These are phyloP conservation scores for Scomber colias DNA, from an alignment of 2,113 vertebrate genomes.

Conservation along the genomic window DNA sequence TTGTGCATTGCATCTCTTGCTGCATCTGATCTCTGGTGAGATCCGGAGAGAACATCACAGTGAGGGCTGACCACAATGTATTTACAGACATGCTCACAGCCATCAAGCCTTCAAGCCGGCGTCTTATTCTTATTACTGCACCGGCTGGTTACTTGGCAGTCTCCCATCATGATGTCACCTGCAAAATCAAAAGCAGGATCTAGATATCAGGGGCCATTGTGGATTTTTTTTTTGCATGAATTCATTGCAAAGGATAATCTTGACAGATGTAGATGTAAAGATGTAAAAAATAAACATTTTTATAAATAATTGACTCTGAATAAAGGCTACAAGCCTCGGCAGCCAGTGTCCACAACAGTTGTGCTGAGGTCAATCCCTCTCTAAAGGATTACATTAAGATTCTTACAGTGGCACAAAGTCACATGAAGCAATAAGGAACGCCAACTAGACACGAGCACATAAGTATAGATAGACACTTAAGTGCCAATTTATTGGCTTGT, in stretches of 20 bases:
- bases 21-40: conserved; percentile 26
- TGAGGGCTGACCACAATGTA: conserved; percentile 32
- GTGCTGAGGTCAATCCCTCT: conserved; percentile 73
- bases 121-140: conserved; percentile 63
- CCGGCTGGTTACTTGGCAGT: conserved; percentile 69
- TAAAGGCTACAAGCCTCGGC: conserved; percentile 2
- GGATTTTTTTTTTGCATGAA: background rate
- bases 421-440: conserved; percentile 50
- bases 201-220: background rate
- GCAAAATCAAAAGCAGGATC: background rate
- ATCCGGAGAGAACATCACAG: conserved; percentile 18
- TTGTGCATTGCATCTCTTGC: background rate
- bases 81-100: conserved; percentile 31
- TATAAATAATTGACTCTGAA: background rate
- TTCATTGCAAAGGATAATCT: background rate
- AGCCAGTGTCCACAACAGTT: conserved; percentile 53
- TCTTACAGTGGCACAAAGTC: conserved; percentile 71
- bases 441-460: conserved; percentile 28
- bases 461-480: background rate
- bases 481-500: background rate
- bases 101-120: conserved; percentile 45
- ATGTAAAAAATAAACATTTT: background rate
- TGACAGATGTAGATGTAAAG: background rate
- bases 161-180: conserved; percentile 42
- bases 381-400: conserved; percentile 81